Evolutionary conservation across 2,888 invertebrate genomes (phyloP).

Genomic region (Salticus scenicus): DNA sequence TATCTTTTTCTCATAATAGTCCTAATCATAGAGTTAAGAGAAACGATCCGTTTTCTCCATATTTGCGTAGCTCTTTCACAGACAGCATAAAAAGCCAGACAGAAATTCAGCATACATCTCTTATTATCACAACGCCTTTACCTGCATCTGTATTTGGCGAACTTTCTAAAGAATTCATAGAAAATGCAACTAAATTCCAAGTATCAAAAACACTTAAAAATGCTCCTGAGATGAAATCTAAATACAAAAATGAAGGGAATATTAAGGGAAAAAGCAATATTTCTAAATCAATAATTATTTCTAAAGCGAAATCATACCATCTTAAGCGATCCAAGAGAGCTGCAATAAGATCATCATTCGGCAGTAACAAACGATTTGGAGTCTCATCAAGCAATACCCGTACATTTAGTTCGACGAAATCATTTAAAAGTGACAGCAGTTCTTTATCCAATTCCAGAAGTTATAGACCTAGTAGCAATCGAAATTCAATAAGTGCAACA

Average conservation of each 20-base stretch:
- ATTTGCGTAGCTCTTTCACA: slow-evolving; percentile 51
- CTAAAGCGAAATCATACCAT: background rate
- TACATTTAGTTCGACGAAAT: slow-evolving; percentile 32
- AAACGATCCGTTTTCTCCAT: slow-evolving; percentile 26
- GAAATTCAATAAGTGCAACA: background rate
- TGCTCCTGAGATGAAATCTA: too few species aligned
- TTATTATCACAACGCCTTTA: slow-evolving; percentile 40
- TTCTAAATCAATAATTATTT: background rate
- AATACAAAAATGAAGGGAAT: background rate
- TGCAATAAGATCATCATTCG: background rate
- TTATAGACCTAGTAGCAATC: background rate
- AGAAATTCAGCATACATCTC: background rate
- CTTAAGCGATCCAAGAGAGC: slow-evolving; percentile 34
- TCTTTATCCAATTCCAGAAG: slow-evolving; percentile 13
- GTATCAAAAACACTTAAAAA: background rate
- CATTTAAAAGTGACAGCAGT: slow-evolving; percentile 1
- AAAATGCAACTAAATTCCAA: slow-evolving; percentile 10
- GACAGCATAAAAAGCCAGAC: slow-evolving; percentile 4
- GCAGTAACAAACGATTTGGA: slow-evolving; percentile 47
- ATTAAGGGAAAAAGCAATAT: background rate
- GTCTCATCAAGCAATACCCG: slow-evolving; percentile 8
- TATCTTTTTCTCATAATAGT: slow-evolving; percentile 33
- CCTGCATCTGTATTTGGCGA: slow-evolving; percentile 29
- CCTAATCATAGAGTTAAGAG: slow-evolving; percentile 31
- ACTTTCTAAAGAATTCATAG: slow-evolving; percentile 19